Base-by-base conservation (phyloP, 92 coral and sea anemone species). In the Muricea muricata region DNA sequence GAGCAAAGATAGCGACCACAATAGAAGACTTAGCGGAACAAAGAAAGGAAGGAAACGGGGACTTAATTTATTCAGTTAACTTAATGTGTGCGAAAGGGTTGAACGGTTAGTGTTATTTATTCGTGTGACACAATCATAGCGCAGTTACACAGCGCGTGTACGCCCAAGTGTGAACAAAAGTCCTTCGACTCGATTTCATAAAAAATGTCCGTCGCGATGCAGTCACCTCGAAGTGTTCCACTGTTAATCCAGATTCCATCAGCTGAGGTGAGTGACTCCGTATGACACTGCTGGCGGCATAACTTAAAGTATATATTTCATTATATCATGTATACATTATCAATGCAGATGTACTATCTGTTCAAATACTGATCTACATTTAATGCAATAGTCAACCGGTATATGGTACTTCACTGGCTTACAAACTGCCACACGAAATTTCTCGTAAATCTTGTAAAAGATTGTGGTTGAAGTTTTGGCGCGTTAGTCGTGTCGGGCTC, bases 21-120 rank as follows among this genome's bases (percentile, higher is more conserved):
- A 75, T 75, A 46, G 21, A 46, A 75, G 80, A 75, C 50, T 47
- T 47, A 47, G 14, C 39, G 15, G 0, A 8, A 75, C 80, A 75
- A 48, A 75, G 66, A 75, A 28, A 42, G 29, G 34, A 26, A 47
- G 65, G 40, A 75, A 31, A 23, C 25, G 12, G 10, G 39, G 57
- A 28, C 52, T 75, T 47, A 75, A 75, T 75, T 75, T 75, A 75
- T 75, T 48, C 80, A 35, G 45, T 48, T 47, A 29, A 29, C 28
- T 31, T 50, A 35, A 35, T 75, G 61, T 7, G 50, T 54, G 18
- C 52, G 57, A 75, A 26, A 54, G 31, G 80, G 41, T 9, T 29
- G 80, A 75, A 25, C 65, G 80, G 31, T 75, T 32, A 75, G 80
- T 29, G 37, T 63, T 63, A 63, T 63, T 63, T 63, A 32, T 63